Base-by-base conservation (phyloP, 2,888 invertebrate genomes). In the Lasius fuliginosus region DNA sequence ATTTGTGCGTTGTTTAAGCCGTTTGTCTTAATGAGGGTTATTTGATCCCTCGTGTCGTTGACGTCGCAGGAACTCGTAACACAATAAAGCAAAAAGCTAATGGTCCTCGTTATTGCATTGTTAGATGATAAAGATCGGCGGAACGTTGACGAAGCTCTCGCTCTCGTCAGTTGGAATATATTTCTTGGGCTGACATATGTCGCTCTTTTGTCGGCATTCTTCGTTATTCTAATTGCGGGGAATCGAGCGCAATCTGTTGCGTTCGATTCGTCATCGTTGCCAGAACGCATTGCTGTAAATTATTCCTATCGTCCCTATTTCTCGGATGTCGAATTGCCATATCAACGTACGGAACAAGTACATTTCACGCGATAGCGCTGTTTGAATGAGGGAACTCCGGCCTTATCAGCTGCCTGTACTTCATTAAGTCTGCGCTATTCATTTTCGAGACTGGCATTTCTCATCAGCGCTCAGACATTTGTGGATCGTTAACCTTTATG, bases 11-110 rank as follows among this genome's bases (percentile, higher is more conserved):
- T 87, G 87, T 90, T 87, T 82, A 85, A 89, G 86, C 87, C 88
- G 88, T 90, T 90, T 88, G 89, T 90, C 88, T 90, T 90, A 90
- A 90, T 88, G 90, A 89, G 87, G 86, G 90, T 90, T 90, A 90
- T 88, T 90, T 88, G 90, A 90, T 90, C 90, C 86, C 88, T 90
- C 83, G 85, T 83, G 89, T 87, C 89, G 88, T 82, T 86, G 87
- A 83, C 89, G 86, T 85, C 81, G 89, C 90, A 85, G 87, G 87
- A 88, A 88, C 86, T 79, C 85, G 90, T 87, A 89, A 90, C 90
- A 87, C 85, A 86, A 89, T 90, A 86, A 90, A 86, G 90, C 90
- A 90, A 90, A 90, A 90, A 90, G 88, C 89, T 90, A 90, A 90
- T 90, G 88, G 87, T 74, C 85, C 89, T 90, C 87, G 88, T 89